Conservation (phyloP, 2,797 vertebrate species). For the Cichlasoma orientale region DNA sequence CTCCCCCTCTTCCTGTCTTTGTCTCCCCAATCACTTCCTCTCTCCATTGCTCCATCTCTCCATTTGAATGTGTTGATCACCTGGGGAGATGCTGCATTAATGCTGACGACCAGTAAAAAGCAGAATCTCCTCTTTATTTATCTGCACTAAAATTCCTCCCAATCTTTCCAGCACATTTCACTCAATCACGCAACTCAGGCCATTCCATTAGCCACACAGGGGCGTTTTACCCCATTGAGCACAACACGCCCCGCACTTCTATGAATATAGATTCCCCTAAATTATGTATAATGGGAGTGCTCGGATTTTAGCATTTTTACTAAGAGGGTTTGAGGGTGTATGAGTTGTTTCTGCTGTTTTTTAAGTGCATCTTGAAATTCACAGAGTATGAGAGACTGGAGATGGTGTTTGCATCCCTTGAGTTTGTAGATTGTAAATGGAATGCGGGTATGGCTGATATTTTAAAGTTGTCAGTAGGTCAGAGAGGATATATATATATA, state of each 20-base stretch:
- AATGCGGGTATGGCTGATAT: constrained; percentile 13
- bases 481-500: neutral
- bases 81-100: constrained; percentile 80
- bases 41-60: constrained; percentile 54
- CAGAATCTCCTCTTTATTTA: constrained; percentile 81
- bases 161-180: constrained; percentile 84
- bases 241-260: constrained; percentile 78
- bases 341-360: constrained; percentile 73
- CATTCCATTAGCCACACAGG: constrained; percentile 82
- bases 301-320: constrained; percentile 80
- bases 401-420: constrained; percentile 39
- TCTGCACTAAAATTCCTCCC: constrained; percentile 80
- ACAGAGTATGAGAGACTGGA: constrained; percentile 31
- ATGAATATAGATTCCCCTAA: constrained; percentile 84
- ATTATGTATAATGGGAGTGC: constrained; percentile 82
- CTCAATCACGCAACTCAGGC: constrained; percentile 81
- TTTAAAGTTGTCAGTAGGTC: constrained; percentile 33
- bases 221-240: constrained; percentile 82
- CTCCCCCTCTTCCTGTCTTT: constrained; percentile 44
- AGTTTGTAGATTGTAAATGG: constrained; percentile 51
- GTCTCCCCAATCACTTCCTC: constrained; percentile 54
- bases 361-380: constrained; percentile 75
- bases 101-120: constrained; percentile 77
- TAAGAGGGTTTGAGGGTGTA: constrained; percentile 76
- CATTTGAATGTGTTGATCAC: constrained; percentile 81